A percentile compares a stretch with the other conserved stretches of the same genome.
Conservation (phyloP, 2,113 vertebrate species). For the Lota lota region DNA sequence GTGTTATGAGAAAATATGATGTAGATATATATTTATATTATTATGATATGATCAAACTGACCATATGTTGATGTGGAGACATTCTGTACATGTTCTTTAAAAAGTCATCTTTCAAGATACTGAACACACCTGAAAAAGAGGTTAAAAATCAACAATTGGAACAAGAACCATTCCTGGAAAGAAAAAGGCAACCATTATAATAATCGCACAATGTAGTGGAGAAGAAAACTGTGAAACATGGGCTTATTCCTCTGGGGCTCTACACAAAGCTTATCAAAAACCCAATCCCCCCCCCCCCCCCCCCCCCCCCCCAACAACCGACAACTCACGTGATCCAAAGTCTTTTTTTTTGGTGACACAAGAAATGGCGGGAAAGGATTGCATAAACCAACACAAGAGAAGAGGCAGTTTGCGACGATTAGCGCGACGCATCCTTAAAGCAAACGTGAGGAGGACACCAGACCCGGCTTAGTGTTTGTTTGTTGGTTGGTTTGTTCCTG, state of each 20-base stretch:
- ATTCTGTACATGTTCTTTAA: slow-evolving; percentile 5
- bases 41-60: slow-evolving; percentile 7
- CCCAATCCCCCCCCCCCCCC: slow-evolving; percentile 12
- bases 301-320: slow-evolving; percentile 18
- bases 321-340: slow-evolving; percentile 5
- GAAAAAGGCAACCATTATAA: slow-evolving; percentile 56
- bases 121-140: slow-evolving; percentile 15
- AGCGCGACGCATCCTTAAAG: slow-evolving; percentile 52
- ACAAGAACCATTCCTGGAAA: too few relatives aligned
- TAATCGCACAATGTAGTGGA: slow-evolving; percentile 42
- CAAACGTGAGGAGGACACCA: slow-evolving; percentile 44
- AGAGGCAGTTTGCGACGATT: slow-evolving; percentile 58
- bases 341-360: not conserved
- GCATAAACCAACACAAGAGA: slow-evolving; percentile 40
- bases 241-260: slow-evolving; percentile 57
- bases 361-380: slow-evolving; percentile 25
- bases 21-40: too few relatives aligned
- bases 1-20: too few relatives aligned
- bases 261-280: slow-evolving; percentile 21
- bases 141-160: slow-evolving; percentile 13
- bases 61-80: slow-evolving; percentile 47
- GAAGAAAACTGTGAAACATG: slow-evolving; percentile 29
- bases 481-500: slow-evolving; percentile 4
- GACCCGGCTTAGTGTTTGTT: slow-evolving; percentile 11
- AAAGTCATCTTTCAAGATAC: slow-evolving; percentile 27